Conservation (phyloP, 1,140 invertebrate species). For the Eriocheir sinensis region DNA sequence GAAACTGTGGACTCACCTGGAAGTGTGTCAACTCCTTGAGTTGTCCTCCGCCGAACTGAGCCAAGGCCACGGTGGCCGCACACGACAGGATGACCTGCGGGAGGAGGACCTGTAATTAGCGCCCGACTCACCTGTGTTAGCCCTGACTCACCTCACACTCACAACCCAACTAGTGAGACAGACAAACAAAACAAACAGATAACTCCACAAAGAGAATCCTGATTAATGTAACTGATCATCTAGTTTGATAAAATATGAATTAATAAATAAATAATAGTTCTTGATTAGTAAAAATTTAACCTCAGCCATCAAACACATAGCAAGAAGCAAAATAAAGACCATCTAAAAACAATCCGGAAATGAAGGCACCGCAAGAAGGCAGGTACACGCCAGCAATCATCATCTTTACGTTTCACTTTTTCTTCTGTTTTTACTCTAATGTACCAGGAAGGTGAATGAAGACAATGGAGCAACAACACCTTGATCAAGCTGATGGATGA, state of each 20-base stretch:
- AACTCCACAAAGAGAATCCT: neutral
- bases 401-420: neutral
- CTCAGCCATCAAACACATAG: too few species aligned
- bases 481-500: neutral
- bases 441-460: neutral
- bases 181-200: neutral
- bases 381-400: neutral
- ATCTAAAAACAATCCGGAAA: neutral
- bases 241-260: neutral
- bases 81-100: slow-evolving; percentile 59
- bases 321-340: too few species aligned
- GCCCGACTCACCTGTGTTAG: neutral
- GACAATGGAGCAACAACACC: neutral
- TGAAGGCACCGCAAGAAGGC: neutral
- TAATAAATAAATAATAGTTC: too few species aligned
- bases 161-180: neutral
- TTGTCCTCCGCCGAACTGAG: slow-evolving; percentile 4
- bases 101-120: neutral
- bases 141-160: neutral
- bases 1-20: slow-evolving; percentile 32
- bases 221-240: neutral
- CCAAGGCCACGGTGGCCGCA: slow-evolving; percentile 29
- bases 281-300: too few species aligned
- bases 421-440: neutral
- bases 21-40: slow-evolving; percentile 59